A percentile compares a stretch with the other conserved stretches of the same genome.
These are phyloP conservation scores for Psittacula echo DNA, from an alignment of 2,797 vertebrate species.

Conservation along the genomic window DNA sequence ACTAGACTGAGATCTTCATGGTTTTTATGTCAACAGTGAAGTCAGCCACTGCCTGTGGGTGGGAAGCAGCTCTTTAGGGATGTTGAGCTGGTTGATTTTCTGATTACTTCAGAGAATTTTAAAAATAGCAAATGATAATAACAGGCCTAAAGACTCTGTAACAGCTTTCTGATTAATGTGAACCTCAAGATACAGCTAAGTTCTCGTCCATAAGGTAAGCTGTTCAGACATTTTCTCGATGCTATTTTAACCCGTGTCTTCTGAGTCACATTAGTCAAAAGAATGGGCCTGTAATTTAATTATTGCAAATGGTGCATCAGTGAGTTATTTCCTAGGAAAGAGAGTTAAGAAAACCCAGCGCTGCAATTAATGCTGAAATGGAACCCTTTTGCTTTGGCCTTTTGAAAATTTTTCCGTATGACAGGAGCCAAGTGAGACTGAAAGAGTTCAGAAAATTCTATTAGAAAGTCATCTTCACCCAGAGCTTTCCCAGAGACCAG, in stretches of 20 bases:
- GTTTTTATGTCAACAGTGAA: conserved; percentile 66
- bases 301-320: conserved; percentile 55
- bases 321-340: conserved; percentile 40
- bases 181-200: conserved; percentile 3
- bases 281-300: conserved; percentile 60
- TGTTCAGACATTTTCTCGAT: conserved; percentile 31
- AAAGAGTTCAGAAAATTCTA: conserved; percentile 57
- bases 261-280: conserved; percentile 50
- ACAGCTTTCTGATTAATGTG: conserved; percentile 58
- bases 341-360: conserved; percentile 39
- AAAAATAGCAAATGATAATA: conserved; percentile 72
- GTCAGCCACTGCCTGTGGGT: conserved; percentile 65
- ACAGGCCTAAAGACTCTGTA: conserved; percentile 45
- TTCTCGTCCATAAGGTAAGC: conserved; percentile 22
- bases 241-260: conserved; percentile 53
- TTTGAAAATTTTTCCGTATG: background rate
- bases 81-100: conserved; percentile 68
- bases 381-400: conserved; percentile 29
- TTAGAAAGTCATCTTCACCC: conserved; percentile 64
- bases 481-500: conserved; percentile 54
- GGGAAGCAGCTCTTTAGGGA: conserved; percentile 52
- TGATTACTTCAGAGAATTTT: conserved; percentile 70
- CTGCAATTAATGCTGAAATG: conserved; percentile 48
- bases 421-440: conserved; percentile 39
- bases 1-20: conserved; percentile 54